Evolutionary conservation across 2,888 invertebrate species (phyloP).

Genomic region (Busseola fusca): DNA sequence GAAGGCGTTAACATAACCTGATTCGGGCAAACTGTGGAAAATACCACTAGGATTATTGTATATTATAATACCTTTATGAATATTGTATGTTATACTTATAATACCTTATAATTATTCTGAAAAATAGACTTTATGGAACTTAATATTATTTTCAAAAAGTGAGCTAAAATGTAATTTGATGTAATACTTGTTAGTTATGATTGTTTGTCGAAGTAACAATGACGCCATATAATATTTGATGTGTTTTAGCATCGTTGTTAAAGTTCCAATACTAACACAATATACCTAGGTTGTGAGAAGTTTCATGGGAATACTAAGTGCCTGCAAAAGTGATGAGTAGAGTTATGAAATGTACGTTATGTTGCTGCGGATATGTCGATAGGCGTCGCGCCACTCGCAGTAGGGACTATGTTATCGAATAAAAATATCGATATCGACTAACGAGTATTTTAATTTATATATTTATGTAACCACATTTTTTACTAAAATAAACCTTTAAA

Average conservation of each 20-base stretch:
- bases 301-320: slow-evolving; percentile 30
- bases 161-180: slow-evolving; percentile 10
- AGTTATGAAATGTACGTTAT: background rate
- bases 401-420: slow-evolving; percentile 10
- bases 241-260: slow-evolving; percentile 60
- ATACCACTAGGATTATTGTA: background rate
- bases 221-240: slow-evolving; percentile 47
- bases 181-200: background rate
- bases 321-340: slow-evolving; percentile 37
- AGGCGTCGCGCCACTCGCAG: background rate
- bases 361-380: slow-evolving; percentile 6
- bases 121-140: background rate
- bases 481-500: slow-evolving; percentile 7
- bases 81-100: background rate
- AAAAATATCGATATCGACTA: slow-evolving; percentile 16
- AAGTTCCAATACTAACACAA: slow-evolving; percentile 23
- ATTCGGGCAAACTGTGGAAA: background rate
- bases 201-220: slow-evolving; percentile 15
- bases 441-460: slow-evolving; percentile 4
- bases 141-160: background rate
- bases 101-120: background rate
- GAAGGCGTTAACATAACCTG: background rate
- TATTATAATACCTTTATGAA: background rate
- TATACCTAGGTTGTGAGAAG: slow-evolving; percentile 34
- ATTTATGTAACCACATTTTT: slow-evolving; percentile 10